Evolutionary conservation across 1,140 invertebrate genomes (phyloP), one percentile per base, ranked within the genome.

Genomic region (Galendromus occidentalis): DNA sequence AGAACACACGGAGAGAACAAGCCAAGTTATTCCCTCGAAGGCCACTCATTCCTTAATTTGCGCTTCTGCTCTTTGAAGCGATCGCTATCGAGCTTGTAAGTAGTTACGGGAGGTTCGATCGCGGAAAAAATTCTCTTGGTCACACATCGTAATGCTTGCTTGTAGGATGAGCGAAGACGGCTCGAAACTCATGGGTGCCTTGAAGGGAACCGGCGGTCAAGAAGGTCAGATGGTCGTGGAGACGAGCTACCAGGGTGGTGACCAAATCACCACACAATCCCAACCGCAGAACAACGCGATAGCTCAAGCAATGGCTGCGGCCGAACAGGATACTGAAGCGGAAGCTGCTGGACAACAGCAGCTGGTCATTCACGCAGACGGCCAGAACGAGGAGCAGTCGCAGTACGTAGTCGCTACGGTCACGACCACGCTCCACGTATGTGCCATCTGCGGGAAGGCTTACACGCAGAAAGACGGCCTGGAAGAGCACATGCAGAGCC

Each of bases 391-490:
- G 51, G 51, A 29, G 14, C 25, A 25, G 14, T 29, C 25, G 25
- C 25, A 59, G 33, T 33, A 59, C 25, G 51, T 59, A 33, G 51
- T 33, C 14, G 51, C 51, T 29, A 33, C 51, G 25, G 51, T 59
- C 22, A 59, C 51, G 51, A 59, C 51, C 12, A 59, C 51, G 25
- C 51, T 59, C 17, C 51, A 74, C 68, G 71, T 74, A 25, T 81
- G 79, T 70, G 74, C 74, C 70, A 72, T 79, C 20, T 80, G 79
- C 70, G 76, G 75, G 1, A 78, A 78, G 69, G 75, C 75, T 45
- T 80, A 80, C 67, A 77, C 77, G 18, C 78, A 80, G 67, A 80
- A 79, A 69, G 74, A 74, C n/a, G 79, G 79, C 69, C 72, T 80
- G 65, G 76, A 76, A 41, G 74, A 78, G 67, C 79, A 79, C 69